Conservation (phyloP, 2,888 invertebrate species). For the Rotaria socialis region DNA sequence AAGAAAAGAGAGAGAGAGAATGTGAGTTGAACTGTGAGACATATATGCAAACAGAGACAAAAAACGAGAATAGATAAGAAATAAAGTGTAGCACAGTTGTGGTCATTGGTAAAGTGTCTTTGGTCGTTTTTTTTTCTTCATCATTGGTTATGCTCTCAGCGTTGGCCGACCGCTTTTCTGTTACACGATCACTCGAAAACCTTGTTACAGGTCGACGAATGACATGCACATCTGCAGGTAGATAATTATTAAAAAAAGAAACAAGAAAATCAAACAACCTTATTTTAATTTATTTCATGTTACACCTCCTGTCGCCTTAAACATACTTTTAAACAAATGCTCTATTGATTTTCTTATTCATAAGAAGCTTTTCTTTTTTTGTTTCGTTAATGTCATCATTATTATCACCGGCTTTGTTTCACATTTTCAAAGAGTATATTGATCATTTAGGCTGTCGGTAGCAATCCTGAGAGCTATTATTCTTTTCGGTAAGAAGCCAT, state of each 20-base stretch:
- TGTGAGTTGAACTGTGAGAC: conserved; percentile 6
- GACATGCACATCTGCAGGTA: background rate
- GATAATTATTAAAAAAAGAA: background rate
- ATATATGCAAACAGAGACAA: conserved; percentile 13
- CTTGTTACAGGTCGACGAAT: background rate
- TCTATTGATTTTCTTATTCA: background rate
- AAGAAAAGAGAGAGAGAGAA: background rate
- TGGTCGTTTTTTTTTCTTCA: background rate
- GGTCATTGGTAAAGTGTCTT: background rate
- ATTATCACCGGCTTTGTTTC: background rate
- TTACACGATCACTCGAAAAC: background rate
- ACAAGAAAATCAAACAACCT: too few relatives aligned
- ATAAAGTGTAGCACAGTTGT: conserved; percentile 4
- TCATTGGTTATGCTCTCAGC: background rate
- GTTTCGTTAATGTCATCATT: background rate
- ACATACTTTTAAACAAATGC: background rate
- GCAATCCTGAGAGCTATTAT: conserved; percentile 10
- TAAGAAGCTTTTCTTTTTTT: background rate
- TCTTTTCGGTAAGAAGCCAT: background rate
- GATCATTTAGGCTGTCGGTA: background rate
- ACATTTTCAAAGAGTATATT: background rate
- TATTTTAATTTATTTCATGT: too few relatives aligned
- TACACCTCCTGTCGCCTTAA: too few relatives aligned
- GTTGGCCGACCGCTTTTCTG: background rate
- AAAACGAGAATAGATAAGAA: conserved; percentile 6